A percentile compares a stretch with the other conserved stretches of the same genome.
Evolutionary conservation across 2,888 invertebrate species (phyloP).

Genomic region (Trichacis sp.): DNA sequence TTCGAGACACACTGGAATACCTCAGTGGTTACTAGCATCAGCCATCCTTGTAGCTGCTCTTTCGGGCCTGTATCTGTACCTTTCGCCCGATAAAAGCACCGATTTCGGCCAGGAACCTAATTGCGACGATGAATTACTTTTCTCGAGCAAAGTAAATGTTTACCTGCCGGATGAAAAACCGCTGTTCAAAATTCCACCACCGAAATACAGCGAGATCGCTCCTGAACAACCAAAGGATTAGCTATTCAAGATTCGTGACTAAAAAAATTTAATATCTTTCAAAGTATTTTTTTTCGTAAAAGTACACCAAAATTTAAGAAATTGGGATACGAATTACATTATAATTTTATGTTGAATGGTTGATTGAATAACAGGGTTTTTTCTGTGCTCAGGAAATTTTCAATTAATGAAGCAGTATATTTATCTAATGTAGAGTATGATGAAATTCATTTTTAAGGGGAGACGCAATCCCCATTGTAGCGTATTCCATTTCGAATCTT

Average conservation of each 20-base stretch:
- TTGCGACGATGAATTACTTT: background rate
- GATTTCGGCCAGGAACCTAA: slow-evolving; percentile 41
- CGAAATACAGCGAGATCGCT: slow-evolving; percentile 52
- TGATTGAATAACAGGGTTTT: too few species aligned
- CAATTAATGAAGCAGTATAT: too few species aligned
- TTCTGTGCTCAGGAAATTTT: too few species aligned
- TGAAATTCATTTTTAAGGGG: too few species aligned
- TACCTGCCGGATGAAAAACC: slow-evolving; percentile 56
- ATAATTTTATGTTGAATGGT: too few species aligned
- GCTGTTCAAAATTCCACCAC: slow-evolving; percentile 54
- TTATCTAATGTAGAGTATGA: too few species aligned
- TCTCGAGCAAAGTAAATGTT: slow-evolving; percentile 44
- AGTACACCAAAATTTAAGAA: background rate
- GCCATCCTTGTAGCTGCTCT: slow-evolving; percentile 48
- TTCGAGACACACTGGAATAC: slow-evolving; percentile 53
- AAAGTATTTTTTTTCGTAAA: background rate
- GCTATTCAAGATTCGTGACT: too few species aligned
- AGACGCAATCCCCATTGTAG: too few species aligned
- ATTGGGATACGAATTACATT: too few species aligned
- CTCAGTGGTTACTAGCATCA: slow-evolving; percentile 53
- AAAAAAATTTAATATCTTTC: slow-evolving; percentile 5
- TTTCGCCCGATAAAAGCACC: slow-evolving; percentile 47
- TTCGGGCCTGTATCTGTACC: slow-evolving; percentile 52
- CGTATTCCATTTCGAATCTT: too few species aligned
- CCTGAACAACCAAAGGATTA: slow-evolving; percentile 9